phyloP scores from a whole-genome alignment of 2,888 invertebrate genomes.

The Dasysyrphus tricinctus region DNA sequence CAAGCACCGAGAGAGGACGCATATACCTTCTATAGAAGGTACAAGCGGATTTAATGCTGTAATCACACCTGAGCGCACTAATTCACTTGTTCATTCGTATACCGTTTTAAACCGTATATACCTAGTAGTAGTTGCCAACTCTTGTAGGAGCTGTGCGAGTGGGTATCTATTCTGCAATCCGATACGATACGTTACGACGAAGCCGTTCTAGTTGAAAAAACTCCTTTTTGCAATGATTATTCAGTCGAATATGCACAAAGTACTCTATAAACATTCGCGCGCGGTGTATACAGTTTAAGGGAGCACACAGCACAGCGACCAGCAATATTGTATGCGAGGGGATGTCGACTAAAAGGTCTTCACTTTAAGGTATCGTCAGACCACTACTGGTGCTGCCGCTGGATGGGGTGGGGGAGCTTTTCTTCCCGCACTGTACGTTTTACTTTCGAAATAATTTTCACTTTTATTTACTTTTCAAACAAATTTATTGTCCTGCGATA shows the following conservation, averaged over 20 bases:
- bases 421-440: background rate
- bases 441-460: conserved; percentile 62
- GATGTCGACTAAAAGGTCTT: conserved; percentile 40
- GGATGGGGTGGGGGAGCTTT: conserved; percentile 21
- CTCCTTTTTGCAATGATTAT: conserved; percentile 74
- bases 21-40: conserved; percentile 7
- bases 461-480: conserved; percentile 43
- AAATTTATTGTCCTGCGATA: conserved; percentile 29
- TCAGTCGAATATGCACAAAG: conserved; percentile 74
- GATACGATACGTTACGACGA: conserved; percentile 56
- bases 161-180: conserved; percentile 65
- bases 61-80: conserved; percentile 74
- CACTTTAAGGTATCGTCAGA: conserved; percentile 44
- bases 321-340: background rate
- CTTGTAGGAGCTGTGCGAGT: background rate
- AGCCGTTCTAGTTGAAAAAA: conserved; percentile 75
- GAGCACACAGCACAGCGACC: conserved; percentile 1
- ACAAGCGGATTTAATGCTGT: conserved; percentile 68
- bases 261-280: conserved; percentile 49
- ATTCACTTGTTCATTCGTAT: conserved; percentile 71
- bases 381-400: background rate
- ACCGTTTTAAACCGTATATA: conserved; percentile 45
- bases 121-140: conserved; percentile 28
- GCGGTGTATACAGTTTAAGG: conserved; percentile 32
- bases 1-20: conserved; percentile 29